Percentiles rank a stretch among this genome's conserved stretches.
phyloP scores from a whole-genome alignment of 2,797 vertebrate species.

The Pithecia hirsuta region DNA sequence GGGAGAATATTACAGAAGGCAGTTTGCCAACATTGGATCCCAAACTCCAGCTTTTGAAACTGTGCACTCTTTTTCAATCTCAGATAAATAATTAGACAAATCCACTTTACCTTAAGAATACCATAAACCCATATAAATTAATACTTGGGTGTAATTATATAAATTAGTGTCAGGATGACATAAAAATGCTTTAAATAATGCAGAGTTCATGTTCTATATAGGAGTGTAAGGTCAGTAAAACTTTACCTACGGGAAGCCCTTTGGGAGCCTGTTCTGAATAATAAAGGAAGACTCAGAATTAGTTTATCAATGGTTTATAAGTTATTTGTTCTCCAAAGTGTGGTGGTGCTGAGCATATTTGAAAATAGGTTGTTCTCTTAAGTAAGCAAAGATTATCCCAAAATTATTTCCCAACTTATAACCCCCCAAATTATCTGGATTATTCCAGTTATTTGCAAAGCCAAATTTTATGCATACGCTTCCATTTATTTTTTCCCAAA shows the following conservation, averaged over 20 bases:
- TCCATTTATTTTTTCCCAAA: not conserved
- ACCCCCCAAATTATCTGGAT: not conserved
- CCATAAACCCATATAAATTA: not conserved
- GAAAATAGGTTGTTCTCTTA: not conserved
- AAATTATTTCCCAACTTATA: not conserved
- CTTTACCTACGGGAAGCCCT: not conserved
- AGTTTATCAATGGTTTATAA: not conserved
- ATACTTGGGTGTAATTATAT: not conserved
- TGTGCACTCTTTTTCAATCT: not conserved
- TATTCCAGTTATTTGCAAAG: not conserved
- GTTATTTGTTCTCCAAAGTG: not conserved
- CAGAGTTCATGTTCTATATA: not conserved
- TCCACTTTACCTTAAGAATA: not conserved
- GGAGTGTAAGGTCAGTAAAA: not conserved
- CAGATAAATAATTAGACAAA: not conserved
- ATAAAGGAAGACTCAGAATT: not conserved
- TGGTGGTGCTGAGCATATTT: not conserved
- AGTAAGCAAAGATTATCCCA: not conserved
- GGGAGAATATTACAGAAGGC: not conserved
- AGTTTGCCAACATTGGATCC: not conserved
- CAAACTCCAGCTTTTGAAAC: not conserved
- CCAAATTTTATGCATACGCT: not conserved
- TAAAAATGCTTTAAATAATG: not conserved
- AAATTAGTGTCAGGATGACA: not conserved
- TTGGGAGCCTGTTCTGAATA: not conserved